phyloP scores from a whole-genome alignment of 2,113 vertebrate genomes.

The Silurus glanis region DNA sequence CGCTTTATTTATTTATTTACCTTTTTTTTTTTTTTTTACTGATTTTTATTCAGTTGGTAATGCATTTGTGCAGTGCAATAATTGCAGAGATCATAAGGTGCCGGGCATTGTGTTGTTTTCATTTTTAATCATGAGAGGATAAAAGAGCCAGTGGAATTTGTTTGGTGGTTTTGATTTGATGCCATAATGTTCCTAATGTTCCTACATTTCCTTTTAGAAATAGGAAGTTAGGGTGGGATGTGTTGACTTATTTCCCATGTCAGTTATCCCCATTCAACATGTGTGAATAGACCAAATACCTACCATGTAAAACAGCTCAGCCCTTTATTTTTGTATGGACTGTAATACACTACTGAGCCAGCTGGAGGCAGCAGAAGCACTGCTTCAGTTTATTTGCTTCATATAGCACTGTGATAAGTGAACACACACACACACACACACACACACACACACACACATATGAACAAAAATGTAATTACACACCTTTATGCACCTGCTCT shows the following conservation, averaged over 20 bases:
- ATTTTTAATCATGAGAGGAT: not conserved
- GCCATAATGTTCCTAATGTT: not conserved
- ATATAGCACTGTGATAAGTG: not conserved
- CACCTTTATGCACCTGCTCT: not conserved
- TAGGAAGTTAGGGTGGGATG: constrained; percentile 34
- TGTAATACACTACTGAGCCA: not conserved
- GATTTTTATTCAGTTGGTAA: not conserved
- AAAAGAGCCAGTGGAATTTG: not conserved
- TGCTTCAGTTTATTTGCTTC: not conserved
- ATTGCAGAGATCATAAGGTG: not conserved
- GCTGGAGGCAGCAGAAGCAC: not conserved
- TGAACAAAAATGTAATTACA: not conserved
- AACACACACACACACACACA: no score
- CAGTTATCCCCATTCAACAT: not conserved
- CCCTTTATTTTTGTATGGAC: not conserved
- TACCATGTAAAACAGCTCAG: not conserved
- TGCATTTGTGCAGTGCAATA: not conserved
- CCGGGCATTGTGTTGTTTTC: not conserved
- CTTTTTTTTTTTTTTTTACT: not conserved
- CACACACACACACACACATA: not conserved
- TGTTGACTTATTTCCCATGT: not conserved
- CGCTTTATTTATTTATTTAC: not conserved
- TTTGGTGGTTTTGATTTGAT: not conserved
- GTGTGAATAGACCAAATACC: not conserved
- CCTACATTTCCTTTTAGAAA: constrained; percentile 13